Evolutionary conservation across 2,888 invertebrate genomes (phyloP).

Genomic region (Trisateles emortualis): DNA sequence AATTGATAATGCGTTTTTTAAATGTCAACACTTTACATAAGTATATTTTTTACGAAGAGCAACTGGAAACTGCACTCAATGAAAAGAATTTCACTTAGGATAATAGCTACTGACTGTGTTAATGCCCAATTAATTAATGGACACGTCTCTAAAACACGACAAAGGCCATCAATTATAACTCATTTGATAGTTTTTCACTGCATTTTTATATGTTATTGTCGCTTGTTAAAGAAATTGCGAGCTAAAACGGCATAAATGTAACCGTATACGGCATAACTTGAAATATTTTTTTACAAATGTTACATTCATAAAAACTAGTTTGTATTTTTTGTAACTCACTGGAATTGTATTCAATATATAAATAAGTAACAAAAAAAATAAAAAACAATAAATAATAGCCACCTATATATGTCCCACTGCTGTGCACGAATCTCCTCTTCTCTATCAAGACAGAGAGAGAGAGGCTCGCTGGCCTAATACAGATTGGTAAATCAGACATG

Average conservation of each 20-base stretch:
- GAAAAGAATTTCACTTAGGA: slow-evolving; percentile 42
- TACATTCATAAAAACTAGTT: not conserved
- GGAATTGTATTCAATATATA: too few relatives aligned
- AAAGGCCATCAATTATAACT: slow-evolving; percentile 41
- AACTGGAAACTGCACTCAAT: slow-evolving; percentile 11
- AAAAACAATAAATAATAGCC: too few relatives aligned
- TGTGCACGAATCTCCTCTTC: too few relatives aligned
- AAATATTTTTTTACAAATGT: not conserved
- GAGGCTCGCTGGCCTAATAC: too few relatives aligned
- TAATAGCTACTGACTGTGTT: slow-evolving; percentile 33
- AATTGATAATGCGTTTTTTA: slow-evolving; percentile 37
- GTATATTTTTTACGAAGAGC: not conserved
- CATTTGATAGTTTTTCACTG: slow-evolving; percentile 39
- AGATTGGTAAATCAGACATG: too few relatives aligned
- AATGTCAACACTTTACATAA: slow-evolving; percentile 41
- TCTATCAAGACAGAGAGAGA: too few relatives aligned
- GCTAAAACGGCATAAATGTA: not conserved
- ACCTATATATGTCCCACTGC: too few relatives aligned
- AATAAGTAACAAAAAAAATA: too few relatives aligned
- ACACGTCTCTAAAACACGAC: slow-evolving; percentile 34
- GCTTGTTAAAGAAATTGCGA: slow-evolving; percentile 27
- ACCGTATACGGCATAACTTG: not conserved
- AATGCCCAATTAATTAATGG: slow-evolving; percentile 44
- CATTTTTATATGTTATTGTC: slow-evolving; percentile 32
- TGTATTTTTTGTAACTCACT: too few relatives aligned